phyloP scores from a whole-genome alignment of 2,797 vertebrate species.

The Myiotriccus ornatus region DNA sequence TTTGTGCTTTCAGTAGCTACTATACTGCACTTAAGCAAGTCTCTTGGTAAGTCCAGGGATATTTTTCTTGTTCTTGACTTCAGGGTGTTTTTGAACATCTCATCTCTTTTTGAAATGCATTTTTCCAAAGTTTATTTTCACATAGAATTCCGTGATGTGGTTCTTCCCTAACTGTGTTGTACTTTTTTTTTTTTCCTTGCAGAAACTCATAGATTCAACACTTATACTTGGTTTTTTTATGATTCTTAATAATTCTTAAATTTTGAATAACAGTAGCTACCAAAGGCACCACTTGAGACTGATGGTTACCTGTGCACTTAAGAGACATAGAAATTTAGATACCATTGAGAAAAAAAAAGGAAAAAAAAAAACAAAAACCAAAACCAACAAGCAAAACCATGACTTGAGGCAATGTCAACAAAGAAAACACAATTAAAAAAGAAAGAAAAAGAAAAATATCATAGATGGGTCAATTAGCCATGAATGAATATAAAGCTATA shows the following conservation, averaged over 20 bases:
- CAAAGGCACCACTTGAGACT: neutral
- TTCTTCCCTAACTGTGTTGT: neutral
- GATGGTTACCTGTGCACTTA: neutral
- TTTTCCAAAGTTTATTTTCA: neutral
- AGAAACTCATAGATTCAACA: neutral
- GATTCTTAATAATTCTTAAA: neutral
- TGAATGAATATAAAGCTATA: neutral
- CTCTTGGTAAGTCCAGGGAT: neutral
- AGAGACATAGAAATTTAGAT: neutral
- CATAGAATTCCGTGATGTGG: neutral
- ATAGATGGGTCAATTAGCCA: neutral
- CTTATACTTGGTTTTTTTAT: neutral
- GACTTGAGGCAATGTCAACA: neutral
- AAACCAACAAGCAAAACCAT: neutral
- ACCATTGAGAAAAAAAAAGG: neutral
- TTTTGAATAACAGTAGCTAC: neutral
- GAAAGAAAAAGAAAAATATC: neutral
- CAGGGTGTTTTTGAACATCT: neutral
- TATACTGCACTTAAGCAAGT: neutral
- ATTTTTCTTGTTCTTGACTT: neutral
- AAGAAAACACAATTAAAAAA: neutral
- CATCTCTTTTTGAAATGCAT: neutral
- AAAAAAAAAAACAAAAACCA: rapidly evolving
- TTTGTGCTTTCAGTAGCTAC: neutral
- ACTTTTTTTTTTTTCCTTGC: neutral